Evolutionary conservation across 2,797 vertebrate species (phyloP).

Genomic region (Cynodonichthys magdalenae): DNA sequence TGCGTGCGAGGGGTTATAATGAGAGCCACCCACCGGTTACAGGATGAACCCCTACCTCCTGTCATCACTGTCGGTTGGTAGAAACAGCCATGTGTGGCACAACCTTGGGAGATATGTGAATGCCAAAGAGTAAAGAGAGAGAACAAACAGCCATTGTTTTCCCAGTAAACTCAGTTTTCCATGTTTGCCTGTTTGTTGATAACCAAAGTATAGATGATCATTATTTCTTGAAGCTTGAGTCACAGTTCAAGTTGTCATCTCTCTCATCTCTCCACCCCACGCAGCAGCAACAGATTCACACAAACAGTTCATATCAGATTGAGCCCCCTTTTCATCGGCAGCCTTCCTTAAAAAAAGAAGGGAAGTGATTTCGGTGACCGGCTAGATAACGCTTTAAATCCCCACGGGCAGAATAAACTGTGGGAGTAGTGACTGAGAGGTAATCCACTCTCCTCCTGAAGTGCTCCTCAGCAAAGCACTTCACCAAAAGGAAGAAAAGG

Average conservation of each 20-base stretch:
- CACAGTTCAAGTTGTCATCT: constrained; percentile 19
- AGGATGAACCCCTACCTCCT: no score
- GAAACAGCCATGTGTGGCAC: constrained; percentile 5
- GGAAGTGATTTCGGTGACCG: constrained; percentile 50
- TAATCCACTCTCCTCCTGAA: constrained; percentile 67
- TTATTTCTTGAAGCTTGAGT: constrained; percentile 30
- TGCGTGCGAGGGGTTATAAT: no score
- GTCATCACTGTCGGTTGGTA: no score
- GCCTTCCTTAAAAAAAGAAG: constrained; percentile 23
- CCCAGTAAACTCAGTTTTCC: neutral
- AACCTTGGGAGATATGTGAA: constrained; percentile 21
- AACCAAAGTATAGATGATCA: constrained; percentile 13
- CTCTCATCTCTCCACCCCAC: constrained; percentile 12
- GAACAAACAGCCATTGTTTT: constrained; percentile 9
- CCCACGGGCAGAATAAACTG: constrained; percentile 48
- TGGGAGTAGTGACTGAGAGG: constrained; percentile 51
- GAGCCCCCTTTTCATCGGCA: constrained; percentile 14
- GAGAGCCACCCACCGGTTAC: no score
- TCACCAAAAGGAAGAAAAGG: constrained; percentile 16
- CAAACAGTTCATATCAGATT: constrained; percentile 38
- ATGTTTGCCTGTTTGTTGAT: constrained; percentile 20
- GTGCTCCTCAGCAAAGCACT: constrained; percentile 68
- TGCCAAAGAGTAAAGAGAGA: constrained; percentile 11
- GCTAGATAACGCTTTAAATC: constrained; percentile 47
- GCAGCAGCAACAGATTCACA: constrained; percentile 30